These are phyloP conservation scores for Habroteleia sp. DNA, from an alignment of 2,888 invertebrate genomes.

Conservation along the genomic window DNA sequence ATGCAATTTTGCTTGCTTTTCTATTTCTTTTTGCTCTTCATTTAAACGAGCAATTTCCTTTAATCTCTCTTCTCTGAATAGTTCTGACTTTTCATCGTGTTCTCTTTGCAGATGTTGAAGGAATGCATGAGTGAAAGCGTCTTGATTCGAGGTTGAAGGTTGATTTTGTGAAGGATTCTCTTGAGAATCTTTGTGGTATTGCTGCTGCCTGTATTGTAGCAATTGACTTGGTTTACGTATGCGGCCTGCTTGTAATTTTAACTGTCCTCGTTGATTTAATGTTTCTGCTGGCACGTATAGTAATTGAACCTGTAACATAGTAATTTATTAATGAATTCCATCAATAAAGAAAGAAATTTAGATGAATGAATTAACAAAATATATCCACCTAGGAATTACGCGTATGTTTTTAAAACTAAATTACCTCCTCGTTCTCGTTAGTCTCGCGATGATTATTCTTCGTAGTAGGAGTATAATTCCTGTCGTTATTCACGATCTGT, in stretches of 20 bases:
- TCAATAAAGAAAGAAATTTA: conserved; percentile 6
- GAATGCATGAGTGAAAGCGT: conserved; percentile 72
- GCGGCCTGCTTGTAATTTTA: conserved; percentile 71
- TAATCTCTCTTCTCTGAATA: conserved; percentile 73
- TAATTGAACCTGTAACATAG: conserved; percentile 85
- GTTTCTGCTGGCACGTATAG: conserved; percentile 92
- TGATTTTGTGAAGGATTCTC: conserved; percentile 35
- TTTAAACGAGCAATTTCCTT: conserved; percentile 74
- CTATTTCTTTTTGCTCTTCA: conserved; percentile 74
- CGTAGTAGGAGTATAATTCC: conserved; percentile 55
- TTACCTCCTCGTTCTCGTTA: conserved; percentile 72
- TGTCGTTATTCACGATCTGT: conserved; percentile 51
- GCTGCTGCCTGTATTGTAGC: conserved; percentile 63
- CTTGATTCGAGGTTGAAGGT: conserved; percentile 63
- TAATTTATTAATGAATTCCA: conserved; percentile 16
- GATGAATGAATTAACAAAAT: too few relatives aligned
- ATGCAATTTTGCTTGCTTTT: conserved; percentile 71
- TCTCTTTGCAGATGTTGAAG: conserved; percentile 75
- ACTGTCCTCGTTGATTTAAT: conserved; percentile 82
- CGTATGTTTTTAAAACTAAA: conserved; percentile 1
- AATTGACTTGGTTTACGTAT: conserved; percentile 69
- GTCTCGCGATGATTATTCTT: conserved; percentile 52
- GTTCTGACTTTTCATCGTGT: conserved; percentile 73
- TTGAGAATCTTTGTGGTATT: conserved; percentile 63
- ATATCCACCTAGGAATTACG: too few relatives aligned